Conservation (phyloP, 2,797 vertebrate species). For the Falco biarmicus region DNA sequence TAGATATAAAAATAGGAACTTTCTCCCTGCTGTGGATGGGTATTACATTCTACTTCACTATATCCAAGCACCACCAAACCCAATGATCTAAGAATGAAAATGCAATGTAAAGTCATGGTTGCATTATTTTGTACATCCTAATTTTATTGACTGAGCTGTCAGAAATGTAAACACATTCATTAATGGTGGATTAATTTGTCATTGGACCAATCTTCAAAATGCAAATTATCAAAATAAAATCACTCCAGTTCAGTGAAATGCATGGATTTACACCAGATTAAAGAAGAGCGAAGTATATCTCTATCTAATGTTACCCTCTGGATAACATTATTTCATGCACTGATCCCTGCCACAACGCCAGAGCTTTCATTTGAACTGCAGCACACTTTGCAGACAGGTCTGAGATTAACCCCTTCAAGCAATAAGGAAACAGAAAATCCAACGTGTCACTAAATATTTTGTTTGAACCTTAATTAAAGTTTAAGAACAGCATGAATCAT, state of each 20-base stretch:
- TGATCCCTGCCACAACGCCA: background rate
- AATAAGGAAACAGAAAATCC: background rate
- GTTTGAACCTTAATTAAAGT: background rate
- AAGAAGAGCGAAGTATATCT: background rate
- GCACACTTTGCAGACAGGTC: background rate
- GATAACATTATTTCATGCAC: background rate
- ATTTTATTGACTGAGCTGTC: background rate
- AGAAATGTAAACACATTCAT: background rate
- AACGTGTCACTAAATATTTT: background rate
- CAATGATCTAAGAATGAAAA: background rate
- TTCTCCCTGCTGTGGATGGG: background rate
- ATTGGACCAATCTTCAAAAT: background rate
- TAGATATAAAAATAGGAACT: background rate
- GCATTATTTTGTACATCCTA: background rate
- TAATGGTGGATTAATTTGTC: background rate
- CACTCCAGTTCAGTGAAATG: background rate
- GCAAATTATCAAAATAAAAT: background rate
- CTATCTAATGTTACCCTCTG: background rate
- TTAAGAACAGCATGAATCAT: background rate
- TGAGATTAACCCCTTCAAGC: constrained; percentile 5
- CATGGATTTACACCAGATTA: background rate
- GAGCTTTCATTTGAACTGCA: background rate
- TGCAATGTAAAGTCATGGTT: background rate
- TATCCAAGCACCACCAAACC: background rate
- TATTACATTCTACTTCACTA: constrained; percentile 12